Base-by-base conservation (phyloP, 2,113 vertebrate species). In the Hipposideros armiger region DNA sequence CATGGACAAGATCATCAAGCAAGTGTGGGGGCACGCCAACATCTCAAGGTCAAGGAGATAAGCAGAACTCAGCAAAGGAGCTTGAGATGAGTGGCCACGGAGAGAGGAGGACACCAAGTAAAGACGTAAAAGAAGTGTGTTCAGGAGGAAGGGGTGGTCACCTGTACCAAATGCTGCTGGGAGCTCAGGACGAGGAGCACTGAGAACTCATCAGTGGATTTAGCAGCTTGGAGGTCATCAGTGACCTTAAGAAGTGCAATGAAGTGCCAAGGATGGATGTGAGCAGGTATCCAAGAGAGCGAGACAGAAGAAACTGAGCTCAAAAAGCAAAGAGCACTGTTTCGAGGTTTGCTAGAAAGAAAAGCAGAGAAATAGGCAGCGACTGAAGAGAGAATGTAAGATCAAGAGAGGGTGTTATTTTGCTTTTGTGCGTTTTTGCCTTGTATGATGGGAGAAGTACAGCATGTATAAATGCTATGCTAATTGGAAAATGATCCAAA, bases 21-120 rank as follows among this genome's bases (percentile, higher is more conserved):
- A 50, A 30, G 32, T 3, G 0, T 2, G 22, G 64, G 64, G 16
- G 42, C 10, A 9, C 15, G 50, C 11, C 22, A 20, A 22, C 62
- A n/a, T 45, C 60, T 42, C 16, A 36, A 90, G 24, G 36, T 40
- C 91, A 91, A 81, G 80, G 82, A 78, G 52, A 24, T 1, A 72
- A 69, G 36, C 30, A 36, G 40, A 82, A 45, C 47, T 67, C 32
- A 36, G 45, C 67, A 42, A 42, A 81, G 66, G 20, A 52, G 14
- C 32, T n/a, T 16, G 19, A 47, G n/a, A 40, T 1, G 0, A 52
- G 47, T 1, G 6, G 15, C 17, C 30, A 13, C 0, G 0, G n/a
- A 67, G 66, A 84, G 32, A 58, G 36, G 54, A 22, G 54, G 42
- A 67, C 56, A 82, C 14, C 67, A 24, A 47, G 52, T 0, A 11